Percentiles rank a stretch among this genome's conserved stretches.
These are phyloP conservation scores for Benthosema pterotum DNA, from an alignment of 2,797 vertebrate genomes.

Conservation along the genomic window DNA sequence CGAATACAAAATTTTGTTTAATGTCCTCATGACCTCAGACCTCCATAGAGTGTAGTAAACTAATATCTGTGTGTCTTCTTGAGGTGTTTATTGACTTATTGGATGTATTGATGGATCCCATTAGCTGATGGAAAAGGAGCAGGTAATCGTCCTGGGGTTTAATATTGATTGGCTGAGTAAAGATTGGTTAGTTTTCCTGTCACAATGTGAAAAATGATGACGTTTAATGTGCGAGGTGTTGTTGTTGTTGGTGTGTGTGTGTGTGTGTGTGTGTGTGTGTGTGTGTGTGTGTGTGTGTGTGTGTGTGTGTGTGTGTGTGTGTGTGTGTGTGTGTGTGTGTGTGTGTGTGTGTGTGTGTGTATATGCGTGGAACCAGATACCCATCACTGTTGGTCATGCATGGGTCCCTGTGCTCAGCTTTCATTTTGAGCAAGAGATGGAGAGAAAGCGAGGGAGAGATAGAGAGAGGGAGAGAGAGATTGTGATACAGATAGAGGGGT, in stretches of 20 bases:
- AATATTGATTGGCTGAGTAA: not conserved
- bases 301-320: not conserved
- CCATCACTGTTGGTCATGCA: not conserved
- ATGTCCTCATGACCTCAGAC: not conserved
- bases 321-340: not conserved
- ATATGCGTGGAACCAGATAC: not conserved
- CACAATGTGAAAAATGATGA: not conserved
- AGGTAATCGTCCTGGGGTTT: too few species aligned
- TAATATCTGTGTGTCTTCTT: not conserved
- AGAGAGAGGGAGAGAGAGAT: not conserved
- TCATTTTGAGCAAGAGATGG: not conserved
- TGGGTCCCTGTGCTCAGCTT: not conserved
- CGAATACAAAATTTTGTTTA: not conserved
- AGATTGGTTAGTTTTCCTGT: not conserved
- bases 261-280: constrained; percentile 1
- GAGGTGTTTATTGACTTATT: too few species aligned
- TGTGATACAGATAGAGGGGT: too few species aligned
- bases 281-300: too few species aligned
- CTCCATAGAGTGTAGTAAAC: not conserved
- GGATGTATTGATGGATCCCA: too few species aligned
- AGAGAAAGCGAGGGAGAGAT: not conserved
- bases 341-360: too few species aligned
- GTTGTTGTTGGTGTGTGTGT: too few species aligned
- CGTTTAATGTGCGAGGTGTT: not conserved
- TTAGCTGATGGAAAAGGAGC: too few species aligned